These are phyloP conservation scores for Idaea dimidiata DNA, from an alignment of 2,888 invertebrate species.

Conservation along the genomic window DNA sequence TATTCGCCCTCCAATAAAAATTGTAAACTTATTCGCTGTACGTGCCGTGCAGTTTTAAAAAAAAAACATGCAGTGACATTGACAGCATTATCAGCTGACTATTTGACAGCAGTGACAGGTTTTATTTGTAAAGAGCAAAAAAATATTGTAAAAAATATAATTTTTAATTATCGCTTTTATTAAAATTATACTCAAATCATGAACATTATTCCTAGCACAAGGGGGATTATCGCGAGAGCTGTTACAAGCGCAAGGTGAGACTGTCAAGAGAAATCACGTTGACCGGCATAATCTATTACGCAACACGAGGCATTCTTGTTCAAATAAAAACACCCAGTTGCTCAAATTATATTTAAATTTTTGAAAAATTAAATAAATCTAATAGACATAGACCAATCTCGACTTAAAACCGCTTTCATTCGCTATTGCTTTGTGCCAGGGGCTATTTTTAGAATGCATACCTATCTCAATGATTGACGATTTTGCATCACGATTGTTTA, in stretches of 20 bases:
- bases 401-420: not conserved
- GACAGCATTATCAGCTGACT: not conserved
- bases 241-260: slow-evolving; percentile 62
- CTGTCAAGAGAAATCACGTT: slow-evolving; percentile 6
- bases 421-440: not conserved
- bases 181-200: slow-evolving; percentile 41
- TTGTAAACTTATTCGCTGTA: too few relatives aligned
- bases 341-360: not conserved
- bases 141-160: not conserved
- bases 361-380: not conserved
- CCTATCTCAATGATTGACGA: not conserved
- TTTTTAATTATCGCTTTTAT: slow-evolving; percentile 11
- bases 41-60: not conserved
- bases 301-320: slow-evolving; percentile 37
- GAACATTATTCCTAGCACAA: slow-evolving; percentile 56
- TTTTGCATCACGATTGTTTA: not conserved
- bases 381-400: not conserved
- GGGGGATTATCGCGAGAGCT: slow-evolving; percentile 51
- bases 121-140: slow-evolving; percentile 7
- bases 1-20: too few relatives aligned
- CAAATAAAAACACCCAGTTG: not conserved
- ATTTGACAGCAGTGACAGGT: not conserved
- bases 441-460: not conserved
- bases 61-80: not conserved
- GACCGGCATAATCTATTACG: slow-evolving; percentile 56